Evolutionary conservation across 2,797 vertebrate species (phyloP).

Genomic region (Potorous gilbertii): DNA sequence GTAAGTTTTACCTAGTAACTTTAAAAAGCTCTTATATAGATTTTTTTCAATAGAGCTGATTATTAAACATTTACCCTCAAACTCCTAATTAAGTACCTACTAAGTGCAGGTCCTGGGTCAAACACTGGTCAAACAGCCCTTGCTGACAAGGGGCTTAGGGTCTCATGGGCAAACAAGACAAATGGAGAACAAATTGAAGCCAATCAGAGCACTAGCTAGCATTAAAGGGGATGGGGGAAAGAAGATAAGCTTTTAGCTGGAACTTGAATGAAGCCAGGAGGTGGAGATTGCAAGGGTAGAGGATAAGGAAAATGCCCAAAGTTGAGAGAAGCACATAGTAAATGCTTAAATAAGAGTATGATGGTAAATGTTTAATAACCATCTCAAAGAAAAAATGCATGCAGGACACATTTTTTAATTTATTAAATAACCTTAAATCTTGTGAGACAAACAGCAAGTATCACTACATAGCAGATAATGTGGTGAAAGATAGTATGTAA

Average conservation of each 20-base stretch:
- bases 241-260: not conserved
- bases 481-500: not conserved
- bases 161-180: not conserved
- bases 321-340: not conserved
- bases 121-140: not conserved
- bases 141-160: not conserved
- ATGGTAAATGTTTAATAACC: not conserved
- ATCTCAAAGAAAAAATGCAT: not conserved
- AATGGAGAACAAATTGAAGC: not conserved
- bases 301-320: not conserved
- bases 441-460: not conserved
- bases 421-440: not conserved
- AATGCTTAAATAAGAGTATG: not conserved
- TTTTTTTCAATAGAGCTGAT: not conserved
- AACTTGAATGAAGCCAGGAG: not conserved
- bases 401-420: not conserved
- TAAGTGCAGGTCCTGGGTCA: not conserved
- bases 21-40: not conserved
- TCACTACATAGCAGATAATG: not conserved
- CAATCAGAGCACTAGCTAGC: not conserved
- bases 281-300: not conserved
- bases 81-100: not conserved
- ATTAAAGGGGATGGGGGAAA: not conserved
- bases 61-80: not conserved
- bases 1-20: not conserved